A percentile compares a stretch with the other conserved stretches of the same genome.
Conservation (phyloP, 2,113 vertebrate genomes). For the Gnathonemus echidnorhynchus region DNA sequence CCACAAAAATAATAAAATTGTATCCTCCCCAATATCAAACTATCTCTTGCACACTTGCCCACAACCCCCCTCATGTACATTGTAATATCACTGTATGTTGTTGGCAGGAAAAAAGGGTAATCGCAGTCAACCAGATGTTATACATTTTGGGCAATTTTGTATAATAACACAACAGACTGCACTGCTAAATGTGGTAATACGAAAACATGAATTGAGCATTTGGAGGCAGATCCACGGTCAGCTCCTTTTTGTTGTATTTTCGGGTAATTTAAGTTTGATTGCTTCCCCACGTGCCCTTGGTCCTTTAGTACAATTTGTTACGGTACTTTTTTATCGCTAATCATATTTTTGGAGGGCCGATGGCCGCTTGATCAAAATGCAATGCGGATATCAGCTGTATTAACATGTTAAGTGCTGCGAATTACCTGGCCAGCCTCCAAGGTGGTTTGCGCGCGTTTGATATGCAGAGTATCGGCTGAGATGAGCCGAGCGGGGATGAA, state of each 20-base stretch:
- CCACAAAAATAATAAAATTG: not conserved
- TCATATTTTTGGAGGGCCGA: not conserved
- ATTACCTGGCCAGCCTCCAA: not conserved
- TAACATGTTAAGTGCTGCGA: not conserved
- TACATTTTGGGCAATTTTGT: not conserved
- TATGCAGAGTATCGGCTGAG: not conserved
- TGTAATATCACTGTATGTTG: not conserved
- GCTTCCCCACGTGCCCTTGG: not conserved
- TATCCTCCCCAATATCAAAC: not conserved
- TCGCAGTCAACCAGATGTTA: not conserved
- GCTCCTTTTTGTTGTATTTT: not conserved
- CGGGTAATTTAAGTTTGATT: not conserved
- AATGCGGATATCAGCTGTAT: not conserved
- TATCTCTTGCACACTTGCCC: not conserved
- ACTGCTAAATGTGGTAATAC: not conserved
- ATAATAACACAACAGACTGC: not conserved
- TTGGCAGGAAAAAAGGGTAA: not conserved
- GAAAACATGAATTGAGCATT: not conserved
- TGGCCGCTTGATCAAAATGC: not conserved
- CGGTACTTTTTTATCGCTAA: not conserved
- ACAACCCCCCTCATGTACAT: not conserved
- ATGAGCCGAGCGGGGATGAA: not conserved
- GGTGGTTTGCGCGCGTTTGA: not conserved
- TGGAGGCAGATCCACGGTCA: not conserved
- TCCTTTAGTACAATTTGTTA: not conserved